A percentile compares a stretch with the other conserved stretches of the same genome.
These are phyloP conservation scores for Streptopelia turtur DNA, from an alignment of 2,797 vertebrate genomes.

Conservation along the genomic window DNA sequence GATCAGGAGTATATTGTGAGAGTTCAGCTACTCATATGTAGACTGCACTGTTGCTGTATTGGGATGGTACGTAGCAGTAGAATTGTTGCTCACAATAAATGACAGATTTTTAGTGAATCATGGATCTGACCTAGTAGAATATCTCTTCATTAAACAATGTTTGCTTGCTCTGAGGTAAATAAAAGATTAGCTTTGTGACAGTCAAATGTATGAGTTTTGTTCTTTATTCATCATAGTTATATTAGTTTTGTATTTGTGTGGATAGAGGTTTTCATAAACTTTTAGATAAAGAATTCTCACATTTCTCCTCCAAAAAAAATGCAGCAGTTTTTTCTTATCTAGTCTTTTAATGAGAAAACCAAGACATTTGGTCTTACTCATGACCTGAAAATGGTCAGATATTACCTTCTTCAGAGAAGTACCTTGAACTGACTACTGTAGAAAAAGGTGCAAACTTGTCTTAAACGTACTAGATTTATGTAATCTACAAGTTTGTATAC, in stretches of 20 bases:
- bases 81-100: not conserved
- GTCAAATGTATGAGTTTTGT: not conserved
- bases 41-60: not conserved
- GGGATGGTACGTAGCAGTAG: not conserved
- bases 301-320: not conserved
- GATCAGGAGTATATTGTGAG: not conserved
- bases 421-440: not conserved
- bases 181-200: not conserved
- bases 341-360: not conserved
- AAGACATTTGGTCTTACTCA: not conserved
- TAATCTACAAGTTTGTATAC: not conserved
- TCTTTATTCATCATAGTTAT: not conserved
- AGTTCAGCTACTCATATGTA: not conserved
- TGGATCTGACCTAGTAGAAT: not conserved
- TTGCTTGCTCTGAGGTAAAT: not conserved
- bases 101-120: not conserved
- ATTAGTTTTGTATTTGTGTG: not conserved
- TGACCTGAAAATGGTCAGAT: not conserved
- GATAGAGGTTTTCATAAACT: not conserved
- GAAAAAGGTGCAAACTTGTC: not conserved
- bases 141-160: not conserved
- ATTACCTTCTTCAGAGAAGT: not conserved
- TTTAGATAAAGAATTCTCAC: not conserved
- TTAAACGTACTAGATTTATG: not conserved
- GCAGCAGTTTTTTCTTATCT: not conserved